Base-by-base conservation (phyloP, 2,888 invertebrate genomes). In the Heteromurus nitidus region DNA sequence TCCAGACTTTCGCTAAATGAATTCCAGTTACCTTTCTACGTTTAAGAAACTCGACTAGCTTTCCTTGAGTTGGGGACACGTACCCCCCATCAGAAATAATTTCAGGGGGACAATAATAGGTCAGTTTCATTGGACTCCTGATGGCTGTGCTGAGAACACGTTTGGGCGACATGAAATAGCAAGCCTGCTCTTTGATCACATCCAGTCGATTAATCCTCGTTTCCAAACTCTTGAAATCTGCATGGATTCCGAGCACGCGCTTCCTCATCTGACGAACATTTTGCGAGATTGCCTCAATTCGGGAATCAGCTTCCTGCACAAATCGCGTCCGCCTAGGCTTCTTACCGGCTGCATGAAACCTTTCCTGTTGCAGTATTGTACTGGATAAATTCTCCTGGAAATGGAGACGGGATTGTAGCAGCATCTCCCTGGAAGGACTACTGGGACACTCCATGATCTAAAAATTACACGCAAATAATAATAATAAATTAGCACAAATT, bases 111-210 rank as follows among this genome's bases (percentile, higher is more conserved):
- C 36, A 55, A 24, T 42, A 28, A 36, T 69, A 77, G 9, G 77
- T 77, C 31, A 79, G 16, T 22, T 79, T 79, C 64, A 65, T 58
- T 1, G 79, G 79, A 65, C 70, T 79, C 11, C 72, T 28, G 30
- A 53, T 62, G 0, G 75, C 24, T n/a, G 47, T 9, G 28, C 79
- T 65, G 3, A 79, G 65, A 79, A 79, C 58, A 44, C 79, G 79
- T 55, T 79, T 70, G 20, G 70, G 79, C 16, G 79, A 72, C 72
- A 55, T 64, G 79, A 72, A 79, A 55, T 42, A 72, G 47, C 79
- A 79, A 3, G 72, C 72, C 18, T 77, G 76, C 50, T 82, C 82
- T 22, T 65, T 72, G 3, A 77, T 50, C 22, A 82, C 65, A 26
- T 77, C 77, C 68, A 82, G 31, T 7, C 70, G 62, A 31, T 77